phyloP scores from a whole-genome alignment of 2,113 vertebrate species.

The Colossoma macropomum region DNA sequence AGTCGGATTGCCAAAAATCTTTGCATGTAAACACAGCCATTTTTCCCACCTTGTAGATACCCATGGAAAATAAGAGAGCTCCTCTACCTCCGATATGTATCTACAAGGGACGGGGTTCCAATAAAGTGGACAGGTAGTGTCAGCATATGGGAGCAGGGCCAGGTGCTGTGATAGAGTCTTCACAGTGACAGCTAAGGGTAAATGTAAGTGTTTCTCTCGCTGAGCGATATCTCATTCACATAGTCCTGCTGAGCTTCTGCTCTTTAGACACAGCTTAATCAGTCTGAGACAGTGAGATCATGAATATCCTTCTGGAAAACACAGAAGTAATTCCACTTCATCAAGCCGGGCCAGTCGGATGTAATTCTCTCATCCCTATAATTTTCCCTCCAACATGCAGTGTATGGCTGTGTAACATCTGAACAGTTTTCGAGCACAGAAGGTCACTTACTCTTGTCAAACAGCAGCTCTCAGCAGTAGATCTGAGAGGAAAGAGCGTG shows the following conservation, averaged over 20 bases:
- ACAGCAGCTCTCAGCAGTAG: not conserved
- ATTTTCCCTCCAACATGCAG: not conserved
- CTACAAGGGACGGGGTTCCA: no score
- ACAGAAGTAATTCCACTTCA: conserved; percentile 14
- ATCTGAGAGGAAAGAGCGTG: not conserved
- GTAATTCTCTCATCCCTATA: not conserved
- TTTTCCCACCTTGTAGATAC: no score
- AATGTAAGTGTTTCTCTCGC: no score
- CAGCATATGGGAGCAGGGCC: no score
- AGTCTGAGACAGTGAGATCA: conserved; percentile 2
- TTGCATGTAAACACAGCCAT: no score
- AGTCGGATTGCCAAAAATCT: no score
- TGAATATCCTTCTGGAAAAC: not conserved
- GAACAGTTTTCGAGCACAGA: not conserved
- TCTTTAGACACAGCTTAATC: not conserved
- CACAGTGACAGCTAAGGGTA: no score
- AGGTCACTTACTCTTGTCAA: not conserved
- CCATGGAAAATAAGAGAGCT: no score
- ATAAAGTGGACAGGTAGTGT: no score
- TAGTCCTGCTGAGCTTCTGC: not conserved
- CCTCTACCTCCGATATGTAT: no score
- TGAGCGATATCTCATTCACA: conserved; percentile 32
- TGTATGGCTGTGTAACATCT: not conserved
- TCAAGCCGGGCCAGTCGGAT: not conserved
- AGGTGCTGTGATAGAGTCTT: no score